These are phyloP conservation scores for Melanostigma gelatinosum DNA, from an alignment of 2,113 vertebrate species.

Conservation along the genomic window DNA sequence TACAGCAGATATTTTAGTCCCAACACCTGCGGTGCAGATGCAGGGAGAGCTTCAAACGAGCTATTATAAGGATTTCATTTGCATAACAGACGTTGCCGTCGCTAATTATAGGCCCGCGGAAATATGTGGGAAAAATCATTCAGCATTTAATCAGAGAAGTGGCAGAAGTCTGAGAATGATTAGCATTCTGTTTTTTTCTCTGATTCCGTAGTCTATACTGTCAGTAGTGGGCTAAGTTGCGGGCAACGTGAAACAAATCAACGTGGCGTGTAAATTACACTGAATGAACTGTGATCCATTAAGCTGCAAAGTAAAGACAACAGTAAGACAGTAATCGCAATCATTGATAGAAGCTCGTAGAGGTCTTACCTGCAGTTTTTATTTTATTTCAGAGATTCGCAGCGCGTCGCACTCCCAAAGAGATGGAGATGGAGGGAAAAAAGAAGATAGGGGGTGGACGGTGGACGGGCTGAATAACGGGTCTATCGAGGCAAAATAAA, in stretches of 20 bases:
- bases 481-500: constrained; percentile 56
- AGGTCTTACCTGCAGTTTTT: constrained; percentile 77
- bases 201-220: constrained; percentile 24
- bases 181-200: constrained; percentile 16
- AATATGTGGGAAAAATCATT: constrained; percentile 38
- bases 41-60: constrained; percentile 23
- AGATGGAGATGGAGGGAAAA: constrained; percentile 54
- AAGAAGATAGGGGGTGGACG: constrained; percentile 52
- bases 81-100: constrained; percentile 56
- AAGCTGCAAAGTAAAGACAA: constrained; percentile 45
- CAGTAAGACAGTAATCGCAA: constrained; percentile 5
- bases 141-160: constrained; percentile 34
- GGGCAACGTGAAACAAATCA: constrained; percentile 66
- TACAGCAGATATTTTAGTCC: constrained; percentile 35
- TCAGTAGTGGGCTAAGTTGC: constrained; percentile 57
- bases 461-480: constrained; percentile 58
- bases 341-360: constrained; percentile 30
- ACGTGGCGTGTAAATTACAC: constrained; percentile 55
- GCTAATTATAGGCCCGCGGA: constrained; percentile 67
- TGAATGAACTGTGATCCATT: constrained; percentile 35
- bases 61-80: constrained; percentile 55
- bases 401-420: constrained; percentile 73
- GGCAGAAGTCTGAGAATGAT: constrained; percentile 32
- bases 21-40: constrained; percentile 47
- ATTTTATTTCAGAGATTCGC: constrained; percentile 52